Conservation (phyloP, 2,797 vertebrate genomes). For the Syngnathus rostellatus region DNA sequence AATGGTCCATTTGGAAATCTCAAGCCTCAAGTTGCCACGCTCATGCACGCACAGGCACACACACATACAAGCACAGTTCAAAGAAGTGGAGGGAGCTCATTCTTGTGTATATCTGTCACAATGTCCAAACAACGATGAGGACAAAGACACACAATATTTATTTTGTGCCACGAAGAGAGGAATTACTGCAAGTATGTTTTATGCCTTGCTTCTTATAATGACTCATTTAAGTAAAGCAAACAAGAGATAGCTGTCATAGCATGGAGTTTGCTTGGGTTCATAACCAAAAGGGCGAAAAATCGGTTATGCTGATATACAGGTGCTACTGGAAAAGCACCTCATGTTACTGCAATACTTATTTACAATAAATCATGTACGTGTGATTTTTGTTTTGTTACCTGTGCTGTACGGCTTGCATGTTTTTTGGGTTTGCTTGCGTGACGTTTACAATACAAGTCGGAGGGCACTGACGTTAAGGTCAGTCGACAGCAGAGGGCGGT, state of each 20-base stretch:
- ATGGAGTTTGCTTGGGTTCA: not conserved
- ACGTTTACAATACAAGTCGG: no score
- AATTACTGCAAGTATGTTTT: not conserved
- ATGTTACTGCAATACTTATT: no score
- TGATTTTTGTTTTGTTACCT: not conserved
- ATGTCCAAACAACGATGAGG: not conserved
- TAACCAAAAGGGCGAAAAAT: not conserved
- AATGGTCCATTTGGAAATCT: slow-evolving; percentile 44
- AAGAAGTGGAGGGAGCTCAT: not conserved
- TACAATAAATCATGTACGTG: not conserved
- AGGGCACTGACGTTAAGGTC: no score
- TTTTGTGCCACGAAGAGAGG: not conserved
- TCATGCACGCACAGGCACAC: not conserved
- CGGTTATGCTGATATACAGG: not conserved
- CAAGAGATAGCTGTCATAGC: slow-evolving; percentile 4
- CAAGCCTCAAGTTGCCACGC: not conserved
- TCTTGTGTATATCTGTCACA: not conserved
- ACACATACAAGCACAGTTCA: not conserved
- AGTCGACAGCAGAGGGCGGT: no score
- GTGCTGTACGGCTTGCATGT: not conserved
- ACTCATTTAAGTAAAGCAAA: slow-evolving; percentile 11
- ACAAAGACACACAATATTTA: not conserved
- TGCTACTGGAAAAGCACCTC: no score
- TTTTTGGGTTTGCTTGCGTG: no score
- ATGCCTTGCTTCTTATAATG: not conserved